Conservation (phyloP, 2,113 vertebrate genomes). For the Chaetura pelagica region DNA sequence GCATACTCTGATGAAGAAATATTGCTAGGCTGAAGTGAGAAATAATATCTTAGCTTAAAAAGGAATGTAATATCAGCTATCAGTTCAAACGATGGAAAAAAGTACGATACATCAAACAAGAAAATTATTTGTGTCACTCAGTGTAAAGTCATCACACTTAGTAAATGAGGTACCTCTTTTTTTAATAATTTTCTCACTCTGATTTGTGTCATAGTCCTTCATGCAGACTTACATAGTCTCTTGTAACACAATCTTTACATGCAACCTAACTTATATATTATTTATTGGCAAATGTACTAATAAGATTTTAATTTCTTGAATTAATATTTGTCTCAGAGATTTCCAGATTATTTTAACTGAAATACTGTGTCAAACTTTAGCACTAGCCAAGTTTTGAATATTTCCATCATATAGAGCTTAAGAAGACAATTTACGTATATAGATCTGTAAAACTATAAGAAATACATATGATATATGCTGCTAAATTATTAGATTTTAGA, state of each 20-base stretch:
- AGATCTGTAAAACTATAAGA: background rate
- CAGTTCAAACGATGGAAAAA: background rate
- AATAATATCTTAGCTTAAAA: background rate
- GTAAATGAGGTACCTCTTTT: background rate
- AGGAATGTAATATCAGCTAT: background rate
- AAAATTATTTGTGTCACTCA: background rate
- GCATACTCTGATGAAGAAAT: background rate
- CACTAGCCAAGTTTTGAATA: background rate
- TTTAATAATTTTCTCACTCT: background rate
- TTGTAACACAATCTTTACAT: background rate
- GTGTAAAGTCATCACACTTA: background rate
- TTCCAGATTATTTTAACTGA: background rate
- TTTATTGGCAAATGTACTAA: background rate
- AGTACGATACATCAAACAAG: background rate
- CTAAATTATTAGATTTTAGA: accelerated
- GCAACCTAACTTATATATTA: background rate
- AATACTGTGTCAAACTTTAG: background rate
- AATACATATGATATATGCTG: background rate
- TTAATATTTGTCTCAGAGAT: background rate
- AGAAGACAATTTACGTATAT: background rate
- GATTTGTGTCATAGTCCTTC: background rate
- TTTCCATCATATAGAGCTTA: background rate
- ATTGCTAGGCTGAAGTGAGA: background rate
- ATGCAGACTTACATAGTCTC: background rate
- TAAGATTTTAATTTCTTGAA: background rate